Evolutionary conservation across 2,888 invertebrate species (phyloP), one percentile per base, ranked within the genome.

Genomic region (Leistus spinibarbis): DNA sequence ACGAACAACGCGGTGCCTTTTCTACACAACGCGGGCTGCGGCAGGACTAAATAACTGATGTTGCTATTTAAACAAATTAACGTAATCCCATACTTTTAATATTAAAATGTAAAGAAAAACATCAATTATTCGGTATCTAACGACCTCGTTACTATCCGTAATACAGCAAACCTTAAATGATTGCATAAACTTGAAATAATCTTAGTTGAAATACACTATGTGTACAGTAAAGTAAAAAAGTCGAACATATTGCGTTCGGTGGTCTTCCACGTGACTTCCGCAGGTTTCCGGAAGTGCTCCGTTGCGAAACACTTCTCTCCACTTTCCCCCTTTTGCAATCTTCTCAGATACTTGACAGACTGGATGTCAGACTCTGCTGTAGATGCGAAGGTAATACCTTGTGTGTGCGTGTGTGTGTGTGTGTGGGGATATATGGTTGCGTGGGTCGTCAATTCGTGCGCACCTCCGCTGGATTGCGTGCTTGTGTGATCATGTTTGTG

Each of bases 201-300:
- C n/a, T n/a, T n/a, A n/a, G n/a, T n/a, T n/a, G n/a, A n/a, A n/a
- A n/a, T n/a, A n/a, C n/a, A n/a, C n/a, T n/a, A n/a, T n/a, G n/a
- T n/a, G n/a, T n/a, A n/a, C n/a, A n/a, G n/a, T n/a, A n/a, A n/a
- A n/a, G n/a, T n/a, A n/a, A n/a, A n/a, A n/a, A 40, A 1, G 40
- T 40, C 40, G 40, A 60, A 54, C 54, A 71, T 63, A 71, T 71
- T 71, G 64, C 71, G 71, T 71, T 70, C 62, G 22, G 22, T 20
- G 60, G 27, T 62, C 62, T 60, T 71, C n/a, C 64, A 70, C 71
- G 64, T 71, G 71, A 71, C 71, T 71, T 71, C 71, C 71, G 71
- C 64, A 53, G 64, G 63, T 71, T 71, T 54, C 71, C 71, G 71
- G 71, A 63, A 71, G 71, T 64, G 54, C 4, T 40, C 40, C 10